These are phyloP conservation scores for Cenopis cana DNA, from an alignment of 2,888 invertebrate species.

Conservation along the genomic window DNA sequence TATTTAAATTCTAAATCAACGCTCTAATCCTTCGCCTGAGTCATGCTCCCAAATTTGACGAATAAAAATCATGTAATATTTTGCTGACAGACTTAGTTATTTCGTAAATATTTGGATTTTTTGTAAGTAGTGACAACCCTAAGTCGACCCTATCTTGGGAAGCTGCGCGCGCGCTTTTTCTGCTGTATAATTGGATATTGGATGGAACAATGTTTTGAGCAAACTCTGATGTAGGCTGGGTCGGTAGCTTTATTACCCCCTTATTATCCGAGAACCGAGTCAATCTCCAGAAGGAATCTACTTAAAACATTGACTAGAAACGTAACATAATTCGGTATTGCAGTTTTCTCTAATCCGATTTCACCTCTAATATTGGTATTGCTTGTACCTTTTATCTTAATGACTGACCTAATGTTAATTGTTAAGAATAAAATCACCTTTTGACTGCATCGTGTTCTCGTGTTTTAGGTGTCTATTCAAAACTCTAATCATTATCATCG, in stretches of 20 bases:
- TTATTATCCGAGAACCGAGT: conserved; percentile 4
- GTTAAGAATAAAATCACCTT: too few relatives aligned
- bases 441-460: neutral
- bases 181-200: conserved; percentile 49
- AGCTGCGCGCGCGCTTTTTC: conserved; percentile 60
- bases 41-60: too few relatives aligned
- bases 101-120: neutral
- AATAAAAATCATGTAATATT: too few relatives aligned
- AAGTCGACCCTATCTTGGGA: conserved; percentile 57
- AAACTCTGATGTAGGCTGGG: conserved; percentile 30
- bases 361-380: neutral
- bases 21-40: too few relatives aligned
- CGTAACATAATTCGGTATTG: neutral
- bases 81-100: too few relatives aligned
- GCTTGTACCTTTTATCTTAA: neutral
- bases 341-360: conserved; percentile 7
- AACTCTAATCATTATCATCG: too few relatives aligned
- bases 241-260: conserved; percentile 21
- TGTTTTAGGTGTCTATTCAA: too few relatives aligned
- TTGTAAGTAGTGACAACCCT: conserved; percentile 23
- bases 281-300: neutral
- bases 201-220: conserved; percentile 40
- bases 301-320: neutral
- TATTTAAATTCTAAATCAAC: too few relatives aligned
- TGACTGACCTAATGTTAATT: too few relatives aligned